Evolutionary conservation across 2,113 vertebrate species (phyloP).

Genomic region (Periophthalmodon schlosseri): DNA sequence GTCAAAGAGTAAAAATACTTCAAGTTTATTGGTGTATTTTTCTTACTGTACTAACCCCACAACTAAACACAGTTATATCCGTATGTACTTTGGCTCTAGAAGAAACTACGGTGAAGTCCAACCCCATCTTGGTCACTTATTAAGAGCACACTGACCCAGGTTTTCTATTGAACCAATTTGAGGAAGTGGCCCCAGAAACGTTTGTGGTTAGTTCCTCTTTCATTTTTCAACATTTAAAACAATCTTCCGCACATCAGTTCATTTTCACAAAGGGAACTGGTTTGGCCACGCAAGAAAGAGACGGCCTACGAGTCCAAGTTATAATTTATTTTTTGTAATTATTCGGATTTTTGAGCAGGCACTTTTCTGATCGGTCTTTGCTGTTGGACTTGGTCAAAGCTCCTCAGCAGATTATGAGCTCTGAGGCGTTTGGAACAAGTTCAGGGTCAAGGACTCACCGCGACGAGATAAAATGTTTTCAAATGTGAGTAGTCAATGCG

Average conservation of each 20-base stretch:
- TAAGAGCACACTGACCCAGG: conserved; percentile 50
- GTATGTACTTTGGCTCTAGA: conserved; percentile 29
- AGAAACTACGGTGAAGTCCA: conserved; percentile 11
- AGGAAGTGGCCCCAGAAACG: conserved; percentile 72
- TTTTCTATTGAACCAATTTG: conserved; percentile 68
- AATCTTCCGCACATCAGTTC: conserved; percentile 48
- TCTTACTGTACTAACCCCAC: conserved; percentile 38
- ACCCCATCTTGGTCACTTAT: not conserved
- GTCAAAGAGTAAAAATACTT: not conserved
- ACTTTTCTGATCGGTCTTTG: conserved; percentile 36
- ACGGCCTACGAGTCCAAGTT: not conserved
- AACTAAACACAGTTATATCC: conserved; percentile 43
- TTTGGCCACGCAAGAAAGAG: conserved; percentile 29
- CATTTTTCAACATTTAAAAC: conserved; percentile 61
- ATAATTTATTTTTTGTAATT: not conserved
- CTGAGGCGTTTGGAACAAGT: conserved; percentile 81
- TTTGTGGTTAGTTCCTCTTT: conserved; percentile 76
- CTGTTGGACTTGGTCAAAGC: conserved; percentile 78
- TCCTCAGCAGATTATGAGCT: conserved; percentile 69
- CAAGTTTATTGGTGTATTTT: no score
- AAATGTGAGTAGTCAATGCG: not conserved
- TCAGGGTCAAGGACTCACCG: conserved; percentile 61
- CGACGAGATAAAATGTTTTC: not conserved
- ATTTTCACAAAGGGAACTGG: conserved; percentile 31
- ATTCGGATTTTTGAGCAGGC: not conserved